These are phyloP conservation scores for Halocaridina rubra DNA, from an alignment of 2,888 invertebrate species.

Conservation along the genomic window DNA sequence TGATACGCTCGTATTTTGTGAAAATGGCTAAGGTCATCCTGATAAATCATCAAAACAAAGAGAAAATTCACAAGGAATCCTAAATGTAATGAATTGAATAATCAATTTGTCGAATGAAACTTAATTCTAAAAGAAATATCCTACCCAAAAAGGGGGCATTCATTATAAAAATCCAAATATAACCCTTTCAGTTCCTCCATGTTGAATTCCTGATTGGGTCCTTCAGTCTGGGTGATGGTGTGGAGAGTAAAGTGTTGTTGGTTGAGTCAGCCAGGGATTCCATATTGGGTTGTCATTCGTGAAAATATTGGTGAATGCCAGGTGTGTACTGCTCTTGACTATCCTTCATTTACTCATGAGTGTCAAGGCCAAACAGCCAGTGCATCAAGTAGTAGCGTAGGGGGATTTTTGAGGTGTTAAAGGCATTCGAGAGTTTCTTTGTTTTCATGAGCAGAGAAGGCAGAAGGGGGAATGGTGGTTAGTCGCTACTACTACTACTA, in stretches of 20 bases:
- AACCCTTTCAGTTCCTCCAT: background rate
- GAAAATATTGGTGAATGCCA: constrained; percentile 11
- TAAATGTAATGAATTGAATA: too few species aligned
- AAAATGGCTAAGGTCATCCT: too few species aligned
- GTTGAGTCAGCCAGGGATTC: background rate
- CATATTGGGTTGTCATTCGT: background rate
- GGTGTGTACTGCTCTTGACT: constrained; percentile 7
- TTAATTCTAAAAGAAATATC: too few species aligned
- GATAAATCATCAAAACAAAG: background rate
- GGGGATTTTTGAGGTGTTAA: background rate
- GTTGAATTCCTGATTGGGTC: background rate
- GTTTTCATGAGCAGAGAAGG: constrained; percentile 18
- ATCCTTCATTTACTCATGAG: too few species aligned
- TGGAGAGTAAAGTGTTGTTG: too few species aligned
- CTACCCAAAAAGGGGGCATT: too few species aligned
- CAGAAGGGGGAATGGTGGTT: constrained; percentile 12
- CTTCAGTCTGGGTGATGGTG: background rate
- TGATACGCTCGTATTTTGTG: background rate
- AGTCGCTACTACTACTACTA: background rate
- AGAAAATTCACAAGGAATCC: background rate
- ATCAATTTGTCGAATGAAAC: too few species aligned
- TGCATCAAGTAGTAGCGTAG: background rate
- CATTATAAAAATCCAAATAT: background rate
- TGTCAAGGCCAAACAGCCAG: background rate
- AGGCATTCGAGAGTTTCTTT: constrained; percentile 22